These are phyloP conservation scores for Varroa destructor DNA, from an alignment of 1,140 invertebrate genomes.

Conservation along the genomic window DNA sequence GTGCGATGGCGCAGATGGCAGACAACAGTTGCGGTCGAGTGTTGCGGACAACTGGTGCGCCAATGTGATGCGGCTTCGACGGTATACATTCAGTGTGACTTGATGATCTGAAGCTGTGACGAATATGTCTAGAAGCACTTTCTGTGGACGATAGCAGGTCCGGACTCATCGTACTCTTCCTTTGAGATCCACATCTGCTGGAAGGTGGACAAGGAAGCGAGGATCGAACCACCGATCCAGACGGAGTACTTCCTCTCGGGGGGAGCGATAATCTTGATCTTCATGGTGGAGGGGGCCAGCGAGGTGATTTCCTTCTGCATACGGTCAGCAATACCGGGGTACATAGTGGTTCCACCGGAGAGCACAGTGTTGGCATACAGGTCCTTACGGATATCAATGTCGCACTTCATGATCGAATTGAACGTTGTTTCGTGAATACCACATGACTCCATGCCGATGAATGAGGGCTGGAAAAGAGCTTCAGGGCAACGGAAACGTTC, in stretches of 20 bases:
- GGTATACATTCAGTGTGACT: neutral
- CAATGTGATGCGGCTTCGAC: slow-evolving; percentile 22
- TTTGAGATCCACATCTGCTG: slow-evolving; percentile 46
- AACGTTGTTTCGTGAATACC: slow-evolving; percentile 46
- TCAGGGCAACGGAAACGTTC: slow-evolving; percentile 42
- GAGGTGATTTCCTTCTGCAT: slow-evolving; percentile 44
- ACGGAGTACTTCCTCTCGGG: slow-evolving; percentile 79
- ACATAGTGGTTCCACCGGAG: slow-evolving; percentile 48
- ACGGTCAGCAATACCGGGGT: slow-evolving; percentile 45
- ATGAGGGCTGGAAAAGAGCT: slow-evolving; percentile 40
- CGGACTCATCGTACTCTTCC: slow-evolving; percentile 44
- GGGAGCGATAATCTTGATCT: slow-evolving; percentile 44
- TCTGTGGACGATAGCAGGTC: slow-evolving; percentile 42
- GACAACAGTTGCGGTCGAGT: neutral
- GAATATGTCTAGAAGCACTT: slow-evolving; percentile 41
- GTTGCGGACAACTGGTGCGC: slow-evolving; percentile 28
- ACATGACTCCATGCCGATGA: slow-evolving; percentile 42
- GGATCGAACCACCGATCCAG: slow-evolving; percentile 57
- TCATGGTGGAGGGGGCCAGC: slow-evolving; percentile 42
- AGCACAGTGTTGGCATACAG: slow-evolving; percentile 45
- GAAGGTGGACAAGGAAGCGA: slow-evolving; percentile 48
- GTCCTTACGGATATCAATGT: slow-evolving; percentile 43
- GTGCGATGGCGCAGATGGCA: slow-evolving; percentile 19
- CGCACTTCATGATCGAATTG: slow-evolving; percentile 45
- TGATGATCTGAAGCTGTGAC: no score